Percentiles rank a stretch among this genome's conserved stretches.
These are phyloP conservation scores for Drosophila micromelanica DNA, from an alignment of 1,140 invertebrate species.

Conservation along the genomic window DNA sequence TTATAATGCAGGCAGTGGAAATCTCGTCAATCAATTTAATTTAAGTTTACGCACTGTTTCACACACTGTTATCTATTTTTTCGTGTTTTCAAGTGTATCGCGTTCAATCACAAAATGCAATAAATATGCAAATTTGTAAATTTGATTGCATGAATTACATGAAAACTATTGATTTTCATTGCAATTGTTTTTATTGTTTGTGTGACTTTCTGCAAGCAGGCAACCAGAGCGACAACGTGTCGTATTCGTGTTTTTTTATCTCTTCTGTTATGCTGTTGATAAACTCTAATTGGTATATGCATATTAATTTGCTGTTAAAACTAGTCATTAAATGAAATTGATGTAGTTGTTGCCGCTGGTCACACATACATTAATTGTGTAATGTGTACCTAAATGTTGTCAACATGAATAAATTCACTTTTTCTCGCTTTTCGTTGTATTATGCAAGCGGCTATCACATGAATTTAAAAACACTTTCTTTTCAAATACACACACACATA, in stretches of 20 bases:
- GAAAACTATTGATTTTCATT: conserved; percentile 62
- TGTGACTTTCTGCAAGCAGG: conserved; percentile 11
- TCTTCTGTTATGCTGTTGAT: conserved; percentile 37
- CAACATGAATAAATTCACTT: conserved; percentile 38
- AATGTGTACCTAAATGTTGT: conserved; percentile 18
- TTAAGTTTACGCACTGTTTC: neutral
- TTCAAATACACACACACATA: conserved; percentile 29
- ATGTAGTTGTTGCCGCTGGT: conserved; percentile 19
- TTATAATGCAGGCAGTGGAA: too few relatives aligned
- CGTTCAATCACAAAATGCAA: conserved; percentile 78
- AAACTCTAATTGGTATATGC: conserved; percentile 58
- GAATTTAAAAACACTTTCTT: conserved; percentile 79
- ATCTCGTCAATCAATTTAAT: conserved; percentile 14
- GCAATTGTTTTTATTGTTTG: conserved; percentile 25
- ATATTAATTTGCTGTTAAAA: conserved; percentile 26
- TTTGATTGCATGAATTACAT: conserved; percentile 58
- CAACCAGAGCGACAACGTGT: conserved; percentile 11
- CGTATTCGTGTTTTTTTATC: conserved; percentile 28
- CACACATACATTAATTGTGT: conserved; percentile 26
- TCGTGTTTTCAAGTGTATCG: conserved; percentile 45
- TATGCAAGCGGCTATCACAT: conserved; percentile 75
- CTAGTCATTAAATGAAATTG: conserved; percentile 27
- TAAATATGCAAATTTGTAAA: conserved; percentile 75
- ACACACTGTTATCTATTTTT: conserved; percentile 6
- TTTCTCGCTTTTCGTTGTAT: conserved; percentile 48